Evolutionary conservation across 2,797 vertebrate genomes (phyloP), one percentile per base, ranked within the genome.

Genomic region (Trematomus bernacchii): DNA sequence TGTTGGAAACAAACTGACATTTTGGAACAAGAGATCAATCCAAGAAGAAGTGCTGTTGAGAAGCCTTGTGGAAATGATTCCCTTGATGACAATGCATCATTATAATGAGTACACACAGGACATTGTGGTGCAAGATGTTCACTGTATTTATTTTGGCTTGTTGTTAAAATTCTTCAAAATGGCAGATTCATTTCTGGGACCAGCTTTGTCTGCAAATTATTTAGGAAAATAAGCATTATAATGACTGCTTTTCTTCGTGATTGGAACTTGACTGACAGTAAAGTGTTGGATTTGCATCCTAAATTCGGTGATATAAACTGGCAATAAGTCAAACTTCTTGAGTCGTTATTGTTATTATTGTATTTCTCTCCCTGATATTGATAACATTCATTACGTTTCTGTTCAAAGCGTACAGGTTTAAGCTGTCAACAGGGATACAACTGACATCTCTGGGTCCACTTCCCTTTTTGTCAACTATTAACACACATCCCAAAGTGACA

Each of bases 371-470:
- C 15, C 3, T 14, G 14, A 58, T 48, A 18, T 57, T 59, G n/a
- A 55, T 21, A 12, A 33, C 46, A 58, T 46, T 21, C 3, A 15
- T 42, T 51, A 55, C 47, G 12, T n/a, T 43, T 21, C 19, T 27
- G 10, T 23, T 37, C 40, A 44, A 48, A 42, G 1, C 0, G 10
- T 58, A 67, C 70, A 63, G 2, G 46, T 66, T 82, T 37, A 51
- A 51, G 62, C 59, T 42, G 42, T 72, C 60, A 58, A 12, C 73
- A 6, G 40, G 67, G 68, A 82, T 63, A 40, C 53, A 57, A 66
- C 63, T 21, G 69, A 82, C 78, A 73, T 51, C 66, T 73, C 11
- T 80, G 55, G 66, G 43, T 71, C 47, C 55, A 51, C 57, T 6
- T n/a, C 68, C 33, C 7, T 37, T 37, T 43, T 73, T 70, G 6